phyloP scores from a whole-genome alignment of 2,888 invertebrate species.

The Girardia tigrina region DNA sequence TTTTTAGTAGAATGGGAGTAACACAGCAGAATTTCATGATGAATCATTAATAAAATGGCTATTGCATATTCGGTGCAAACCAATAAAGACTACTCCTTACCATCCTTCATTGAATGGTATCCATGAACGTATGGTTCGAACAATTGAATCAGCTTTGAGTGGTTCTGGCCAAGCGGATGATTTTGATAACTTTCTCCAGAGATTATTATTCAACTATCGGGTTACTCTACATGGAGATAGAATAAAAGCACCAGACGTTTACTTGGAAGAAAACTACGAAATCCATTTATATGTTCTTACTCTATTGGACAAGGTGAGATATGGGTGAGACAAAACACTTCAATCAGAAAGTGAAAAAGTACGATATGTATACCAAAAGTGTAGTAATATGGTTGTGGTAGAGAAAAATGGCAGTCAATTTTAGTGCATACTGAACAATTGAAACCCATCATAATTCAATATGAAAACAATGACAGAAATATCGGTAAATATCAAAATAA shows the following conservation, averaged over 20 bases:
- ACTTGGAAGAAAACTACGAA: conserved; percentile 32
- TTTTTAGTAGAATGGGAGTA: conserved; percentile 33
- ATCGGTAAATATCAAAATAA: no score
- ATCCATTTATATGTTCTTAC: no score
- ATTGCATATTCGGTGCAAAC: conserved; percentile 32
- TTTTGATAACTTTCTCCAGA: conserved; percentile 34
- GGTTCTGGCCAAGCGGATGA: conserved; percentile 7
- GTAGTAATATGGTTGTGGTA: no score
- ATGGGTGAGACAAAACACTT: no score
- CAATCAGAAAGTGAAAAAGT: no score
- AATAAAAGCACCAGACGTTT: conserved; percentile 30
- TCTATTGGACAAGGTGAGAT: no score
- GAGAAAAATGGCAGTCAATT: no score
- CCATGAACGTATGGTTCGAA: conserved; percentile 33
- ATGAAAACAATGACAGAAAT: no score
- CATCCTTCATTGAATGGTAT: conserved; percentile 33
- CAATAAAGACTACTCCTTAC: conserved; percentile 36
- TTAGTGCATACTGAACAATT: no score
- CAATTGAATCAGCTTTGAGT: conserved; percentile 26
- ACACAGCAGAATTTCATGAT: conserved; percentile 32
- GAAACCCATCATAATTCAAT: no score
- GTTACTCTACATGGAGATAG: conserved; percentile 31
- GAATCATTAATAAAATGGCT: conserved; percentile 32
- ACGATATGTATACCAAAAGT: no score
- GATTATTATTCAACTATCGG: conserved; percentile 32